phyloP scores from a whole-genome alignment of 2,113 vertebrate genomes.

The Prionailurus bengalensis region DNA sequence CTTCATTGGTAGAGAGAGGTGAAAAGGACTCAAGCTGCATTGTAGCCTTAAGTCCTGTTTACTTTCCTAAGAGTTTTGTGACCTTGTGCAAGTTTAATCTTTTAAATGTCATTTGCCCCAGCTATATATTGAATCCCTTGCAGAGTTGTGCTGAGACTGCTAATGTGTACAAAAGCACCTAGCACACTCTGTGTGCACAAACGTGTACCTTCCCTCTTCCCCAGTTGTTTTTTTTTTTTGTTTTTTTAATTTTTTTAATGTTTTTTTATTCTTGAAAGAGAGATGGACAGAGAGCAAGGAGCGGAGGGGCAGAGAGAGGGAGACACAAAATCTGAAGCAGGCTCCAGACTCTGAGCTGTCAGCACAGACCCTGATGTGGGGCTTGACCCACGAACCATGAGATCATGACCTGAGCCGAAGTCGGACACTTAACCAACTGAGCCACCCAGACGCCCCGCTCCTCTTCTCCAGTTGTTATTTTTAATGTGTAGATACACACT shows the following conservation, averaged over 20 bases:
- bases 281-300: no score
- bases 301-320: no score
- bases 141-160: neutral
- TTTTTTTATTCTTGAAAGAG: no score
- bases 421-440: no score
- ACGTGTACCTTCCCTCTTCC: neutral
- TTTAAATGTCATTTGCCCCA: conserved; percentile 37
- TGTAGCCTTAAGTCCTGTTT: conserved; percentile 42
- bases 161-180: neutral
- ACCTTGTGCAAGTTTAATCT: neutral
- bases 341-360: no score
- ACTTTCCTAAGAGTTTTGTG: conserved; percentile 55
- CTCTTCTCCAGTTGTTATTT: neutral
- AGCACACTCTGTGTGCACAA: neutral
- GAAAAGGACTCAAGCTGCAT: neutral
- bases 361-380: no score
- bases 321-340: no score
- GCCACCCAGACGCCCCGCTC: no score
- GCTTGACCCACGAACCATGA: no score
- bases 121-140: neutral
- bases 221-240: neutral
- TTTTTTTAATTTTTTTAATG: no score
- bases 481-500: neutral
- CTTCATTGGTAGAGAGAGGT: neutral
- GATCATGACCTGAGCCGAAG: no score